Evolutionary conservation across 2,888 invertebrate species (phyloP).

Genomic region (Cataglyphis cursor): DNA sequence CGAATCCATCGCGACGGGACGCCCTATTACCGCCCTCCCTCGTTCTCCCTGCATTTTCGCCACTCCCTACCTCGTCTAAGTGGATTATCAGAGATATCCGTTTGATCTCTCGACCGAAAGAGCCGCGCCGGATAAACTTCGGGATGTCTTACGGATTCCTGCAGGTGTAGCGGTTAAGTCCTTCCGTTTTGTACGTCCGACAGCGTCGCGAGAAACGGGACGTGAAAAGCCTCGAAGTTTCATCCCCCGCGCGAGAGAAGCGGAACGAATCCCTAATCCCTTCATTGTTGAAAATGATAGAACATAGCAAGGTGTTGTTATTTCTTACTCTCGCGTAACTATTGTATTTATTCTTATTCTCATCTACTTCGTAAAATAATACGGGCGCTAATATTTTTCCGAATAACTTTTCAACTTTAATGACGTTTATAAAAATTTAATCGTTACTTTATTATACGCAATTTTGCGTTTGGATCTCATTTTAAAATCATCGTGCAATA

Average conservation of each 20-base stretch:
- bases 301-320: background rate
- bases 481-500: background rate
- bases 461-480: background rate
- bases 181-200: constrained; percentile 59
- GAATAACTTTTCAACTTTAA: background rate
- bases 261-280: constrained; percentile 24
- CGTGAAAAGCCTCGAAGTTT: constrained; percentile 54
- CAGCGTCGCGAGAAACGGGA: constrained; percentile 35
- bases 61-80: constrained; percentile 70
- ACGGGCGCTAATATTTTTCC: background rate
- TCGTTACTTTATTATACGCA: background rate
- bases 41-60: constrained; percentile 58
- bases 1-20: constrained; percentile 73
- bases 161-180: constrained; percentile 70
- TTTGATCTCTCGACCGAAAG: constrained; percentile 75
- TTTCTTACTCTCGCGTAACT: background rate
- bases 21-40: constrained; percentile 75
- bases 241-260: constrained; percentile 16
- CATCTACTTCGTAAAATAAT: background rate
- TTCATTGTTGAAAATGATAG: background rate
- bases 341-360: background rate
- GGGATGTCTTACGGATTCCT: constrained; percentile 58
- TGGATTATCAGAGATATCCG: constrained; percentile 81
- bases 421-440: background rate
- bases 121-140: constrained; percentile 70